Evolutionary conservation across 2,888 invertebrate species (phyloP), one percentile per base, ranked within the genome.

Genomic region (Encarsia formosa): DNA sequence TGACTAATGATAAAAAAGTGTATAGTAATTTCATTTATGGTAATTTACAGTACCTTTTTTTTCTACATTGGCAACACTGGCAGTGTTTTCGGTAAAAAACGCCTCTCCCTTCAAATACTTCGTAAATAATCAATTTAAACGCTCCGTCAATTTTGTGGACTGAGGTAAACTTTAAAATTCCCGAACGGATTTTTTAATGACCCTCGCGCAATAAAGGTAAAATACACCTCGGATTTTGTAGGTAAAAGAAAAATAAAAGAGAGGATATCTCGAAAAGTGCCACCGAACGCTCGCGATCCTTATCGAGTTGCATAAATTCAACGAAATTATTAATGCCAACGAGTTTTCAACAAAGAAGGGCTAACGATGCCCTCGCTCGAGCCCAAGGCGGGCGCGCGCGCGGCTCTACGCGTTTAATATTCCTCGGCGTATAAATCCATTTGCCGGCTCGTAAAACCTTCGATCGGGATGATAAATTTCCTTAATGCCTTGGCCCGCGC

Each of bases 391-490:
- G 3, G 4, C 26, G 41, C 2, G n/a, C 15, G 26, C 5, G 29
- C 16, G 29, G 19, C 26, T 44, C 35, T 35, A 18, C 1, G 22
- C 6, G 4, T n/a, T 8, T 16, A 2, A 26, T 26, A 26, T 26
- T 26, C 6, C 26, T 11, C 26, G 26, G n/a, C 15, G 11, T 35
- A 42, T 54, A 54, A 49, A 54, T 53, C 40, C 44, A 49, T 49
- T 49, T 46, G 49, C 46, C 45, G 49, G 22, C 49, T 54, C 54
- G 38, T 49, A 54, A 54, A 49, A 46, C 35, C 49, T 46, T 54
- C 54, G 49, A 54, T 54, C 49, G 46, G n/a, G 32, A 49, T 49
- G 54, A 54, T 54, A 54, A 54, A 54, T 54, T 49, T 46, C 32
- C 49, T 45, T 54, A 49, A 54, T 54, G 49, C 53, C 40, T n/a